Conservation (phyloP, 2,113 vertebrate species). For the Rynchops niger region DNA sequence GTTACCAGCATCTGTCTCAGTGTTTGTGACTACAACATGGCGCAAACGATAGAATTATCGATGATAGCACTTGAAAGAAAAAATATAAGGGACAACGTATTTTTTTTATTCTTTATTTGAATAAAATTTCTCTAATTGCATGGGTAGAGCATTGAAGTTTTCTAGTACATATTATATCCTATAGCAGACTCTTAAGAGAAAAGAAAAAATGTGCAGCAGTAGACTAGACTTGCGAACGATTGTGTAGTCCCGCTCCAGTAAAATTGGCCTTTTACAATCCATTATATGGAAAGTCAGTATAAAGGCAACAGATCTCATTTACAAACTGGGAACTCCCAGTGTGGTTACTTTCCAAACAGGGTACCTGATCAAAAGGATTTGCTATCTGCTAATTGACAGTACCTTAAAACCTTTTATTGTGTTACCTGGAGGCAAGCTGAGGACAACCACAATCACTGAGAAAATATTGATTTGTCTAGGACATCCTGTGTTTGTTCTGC, state of each 20-base stretch:
- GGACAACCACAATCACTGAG: not conserved
- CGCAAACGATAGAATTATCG: not conserved
- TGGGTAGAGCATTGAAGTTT: not conserved
- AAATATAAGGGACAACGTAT: not conserved
- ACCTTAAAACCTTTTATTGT: not conserved
- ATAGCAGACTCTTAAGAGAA: not conserved
- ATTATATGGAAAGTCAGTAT: not conserved
- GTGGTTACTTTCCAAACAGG: not conserved
- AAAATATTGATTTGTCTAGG: constrained; percentile 26
- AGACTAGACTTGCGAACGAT: not conserved
- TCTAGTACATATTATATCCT: not conserved
- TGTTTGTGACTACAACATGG: not conserved
- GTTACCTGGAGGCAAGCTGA: not conserved
- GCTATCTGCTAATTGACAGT: not conserved
- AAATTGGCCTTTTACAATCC: not conserved
- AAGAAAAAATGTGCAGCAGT: not conserved
- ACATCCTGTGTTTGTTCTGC: constrained; percentile 4
- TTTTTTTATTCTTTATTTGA: not conserved
- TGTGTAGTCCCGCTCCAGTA: not conserved
- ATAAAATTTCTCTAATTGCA: not conserved
- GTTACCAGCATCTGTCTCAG: not conserved
- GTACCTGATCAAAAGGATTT: not conserved
- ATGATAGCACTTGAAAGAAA: not conserved
- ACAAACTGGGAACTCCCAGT: not conserved
- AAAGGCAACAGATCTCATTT: not conserved